phyloP scores from a whole-genome alignment of 2,888 invertebrate genomes.

The Heliconius erato region DNA sequence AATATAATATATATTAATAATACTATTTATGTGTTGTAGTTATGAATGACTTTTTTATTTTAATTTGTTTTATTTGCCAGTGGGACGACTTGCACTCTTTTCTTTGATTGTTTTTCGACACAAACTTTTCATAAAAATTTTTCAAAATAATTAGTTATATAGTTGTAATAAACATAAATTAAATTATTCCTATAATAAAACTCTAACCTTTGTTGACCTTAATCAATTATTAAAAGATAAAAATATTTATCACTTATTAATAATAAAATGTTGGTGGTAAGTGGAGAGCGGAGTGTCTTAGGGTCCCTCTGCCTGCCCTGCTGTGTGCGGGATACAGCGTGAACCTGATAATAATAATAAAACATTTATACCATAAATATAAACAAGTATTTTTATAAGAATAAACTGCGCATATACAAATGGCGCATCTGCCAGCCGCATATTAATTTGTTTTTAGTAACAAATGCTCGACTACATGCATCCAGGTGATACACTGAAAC shows the following conservation, averaged over 20 bases:
- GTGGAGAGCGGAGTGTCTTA: no score
- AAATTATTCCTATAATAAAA: background rate
- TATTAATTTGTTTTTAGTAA: slow-evolving; percentile 25
- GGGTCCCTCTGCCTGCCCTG: no score
- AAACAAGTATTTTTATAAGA: slow-evolving; percentile 5
- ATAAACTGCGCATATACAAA: slow-evolving; percentile 25
- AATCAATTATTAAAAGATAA: no score
- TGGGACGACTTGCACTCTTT: background rate
- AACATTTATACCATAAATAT: slow-evolving; percentile 12
- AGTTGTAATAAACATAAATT: background rate
- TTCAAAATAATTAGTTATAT: background rate
- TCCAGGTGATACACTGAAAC: background rate
- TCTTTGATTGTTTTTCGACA: background rate
- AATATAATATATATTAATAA: background rate
- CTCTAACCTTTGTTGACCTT: no score
- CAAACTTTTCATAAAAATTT: no score
- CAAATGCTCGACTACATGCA: slow-evolving; percentile 3
- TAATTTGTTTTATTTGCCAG: background rate
- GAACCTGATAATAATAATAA: background rate
- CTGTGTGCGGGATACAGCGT: no score
- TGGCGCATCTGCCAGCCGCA: slow-evolving; percentile 30
- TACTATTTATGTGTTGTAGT: background rate
- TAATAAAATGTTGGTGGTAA: background rate
- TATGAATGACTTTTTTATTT: background rate
- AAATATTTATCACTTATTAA: background rate